Conservation (phyloP, 2,888 invertebrate genomes). For the Apodemia zela region DNA sequence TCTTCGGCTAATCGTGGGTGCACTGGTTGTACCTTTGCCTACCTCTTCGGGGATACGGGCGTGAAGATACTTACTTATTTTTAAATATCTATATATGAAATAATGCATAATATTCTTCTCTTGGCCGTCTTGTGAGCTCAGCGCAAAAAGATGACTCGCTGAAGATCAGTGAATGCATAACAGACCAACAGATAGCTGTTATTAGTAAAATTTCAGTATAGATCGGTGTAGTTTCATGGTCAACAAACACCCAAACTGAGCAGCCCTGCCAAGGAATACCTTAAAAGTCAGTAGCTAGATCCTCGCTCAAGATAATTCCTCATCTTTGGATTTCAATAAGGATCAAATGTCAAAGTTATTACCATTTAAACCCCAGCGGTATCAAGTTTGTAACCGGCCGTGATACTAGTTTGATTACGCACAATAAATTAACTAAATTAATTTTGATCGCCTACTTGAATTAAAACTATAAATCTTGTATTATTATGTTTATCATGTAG, state of each 20-base stretch:
- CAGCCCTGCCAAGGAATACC: slow-evolving; percentile 27
- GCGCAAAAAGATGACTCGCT: no score
- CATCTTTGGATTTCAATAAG: slow-evolving; percentile 16
- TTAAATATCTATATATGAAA: no score
- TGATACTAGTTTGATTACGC: background rate
- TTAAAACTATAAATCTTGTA: slow-evolving; percentile 2
- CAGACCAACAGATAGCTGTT: no score
- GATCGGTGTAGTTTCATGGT: no score
- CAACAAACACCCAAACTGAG: background rate
- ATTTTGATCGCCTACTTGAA: background rate
- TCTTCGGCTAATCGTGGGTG: no score
- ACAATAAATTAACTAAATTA: background rate
- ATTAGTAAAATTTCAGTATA: no score
- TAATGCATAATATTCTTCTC: no score
- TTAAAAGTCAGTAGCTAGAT: slow-evolving; percentile 32
- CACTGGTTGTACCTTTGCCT: no score
- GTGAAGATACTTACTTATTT: no score
- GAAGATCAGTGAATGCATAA: no score
- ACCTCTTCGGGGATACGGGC: no score
- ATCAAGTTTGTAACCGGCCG: background rate
- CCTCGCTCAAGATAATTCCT: slow-evolving; percentile 27
- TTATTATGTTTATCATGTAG: background rate
- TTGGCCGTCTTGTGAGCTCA: no score
- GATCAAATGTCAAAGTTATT: slow-evolving; percentile 12
- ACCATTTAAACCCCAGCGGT: slow-evolving; percentile 8